Base-by-base conservation (phyloP, 2,113 vertebrate species). In the Atherinomorus stipes region DNA sequence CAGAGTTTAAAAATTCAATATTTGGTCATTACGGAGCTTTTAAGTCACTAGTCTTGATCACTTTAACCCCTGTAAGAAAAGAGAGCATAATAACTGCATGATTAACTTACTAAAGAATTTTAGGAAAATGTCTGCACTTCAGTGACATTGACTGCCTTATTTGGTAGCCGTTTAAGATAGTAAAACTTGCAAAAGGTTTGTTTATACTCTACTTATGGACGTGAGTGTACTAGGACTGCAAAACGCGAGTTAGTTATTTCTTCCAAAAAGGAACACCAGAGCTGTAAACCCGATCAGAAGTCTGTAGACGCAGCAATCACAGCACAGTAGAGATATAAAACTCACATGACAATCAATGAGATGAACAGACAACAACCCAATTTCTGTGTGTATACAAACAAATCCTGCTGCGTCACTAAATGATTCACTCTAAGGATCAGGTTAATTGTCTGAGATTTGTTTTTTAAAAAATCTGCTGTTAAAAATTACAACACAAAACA, bases 341-440 rank as follows among this genome's bases (percentile, higher is more conserved):
- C 38, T 28, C 26, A n/a, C 26, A 50, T 13, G 19, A 28, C 21
- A 44, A 34, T 1, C 11, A 31, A 23, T n/a, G 3, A 52, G 2
- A 49, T 57, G 57, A 64, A 28, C 0, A 67, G 21, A 16, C 22
- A 22, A 37, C 19, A 11, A 31, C 31, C 38, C n/a, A 62, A 8
- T 16, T 28, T n/a, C 9, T 13, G n/a, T 26, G 31, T 18, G 11
- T 15, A 34, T 5, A 19, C 26, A 74, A 79, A 74, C 57, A 75
- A 77, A 83, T 40, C 40, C 62, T 44, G 34, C 57, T 13, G 21
- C 15, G 34, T 23, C 19, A 31, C 45, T 66, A n/a, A 50, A 64
- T 19, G 4, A 23, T 71, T 34, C 60, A 16, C 50, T 22, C 34
- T 51, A 62, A 82, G 60, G 64, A 74, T 61, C 49, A 71, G 34